Base-by-base conservation (phyloP, 2,113 vertebrate genomes). In the Electrona antarctica region DNA sequence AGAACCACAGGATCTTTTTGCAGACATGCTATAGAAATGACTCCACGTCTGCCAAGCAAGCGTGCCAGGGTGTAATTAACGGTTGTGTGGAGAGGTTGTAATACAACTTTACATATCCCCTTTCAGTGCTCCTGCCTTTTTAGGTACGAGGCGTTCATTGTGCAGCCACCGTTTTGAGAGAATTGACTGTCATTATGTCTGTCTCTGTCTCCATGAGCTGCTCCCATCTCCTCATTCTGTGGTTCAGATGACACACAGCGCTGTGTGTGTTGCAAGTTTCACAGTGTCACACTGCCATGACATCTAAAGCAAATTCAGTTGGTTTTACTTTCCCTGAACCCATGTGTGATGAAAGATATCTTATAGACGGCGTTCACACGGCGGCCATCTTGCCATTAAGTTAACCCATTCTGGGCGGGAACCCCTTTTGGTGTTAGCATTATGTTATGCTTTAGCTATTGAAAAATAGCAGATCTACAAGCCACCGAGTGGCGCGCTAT, bases 1-100 rank as follows among this genome's bases (percentile, higher is more conserved):
- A 90, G 83, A 92, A 89, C 91, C 91, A 85, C 89, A 88, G 68
- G 73, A 86, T 90, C 80, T 88, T 88, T 91, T 86, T 89, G 84
- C 79, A 89, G 90, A 90, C 83, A 79, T 72, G 74, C 85, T 82
- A 85, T 81, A 85, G 84, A 90, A 88, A 87, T 86, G 85, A 89
- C 83, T 90, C 88, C 80, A 75, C 79, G 82, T 83, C 85, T 87
- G 76, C 80, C 69, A 83, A 49, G 64, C 33, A 41, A 41, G 33
- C 62, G 77, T 73, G 76, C 83, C 83, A 84, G 64, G 74, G 80
- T 86, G 85, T 87, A 89, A 91, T 89, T 91, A 84, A 85, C 15
- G 61, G 80, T 81, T 90, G 78, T 41, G 33, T 84, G 82, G 77
- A 85, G 78, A 88, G 80, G 84, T 83, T 90, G 87, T 84, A 82